Evolutionary conservation across 2,797 vertebrate genomes (phyloP).

Genomic region (Sus cebifrons): DNA sequence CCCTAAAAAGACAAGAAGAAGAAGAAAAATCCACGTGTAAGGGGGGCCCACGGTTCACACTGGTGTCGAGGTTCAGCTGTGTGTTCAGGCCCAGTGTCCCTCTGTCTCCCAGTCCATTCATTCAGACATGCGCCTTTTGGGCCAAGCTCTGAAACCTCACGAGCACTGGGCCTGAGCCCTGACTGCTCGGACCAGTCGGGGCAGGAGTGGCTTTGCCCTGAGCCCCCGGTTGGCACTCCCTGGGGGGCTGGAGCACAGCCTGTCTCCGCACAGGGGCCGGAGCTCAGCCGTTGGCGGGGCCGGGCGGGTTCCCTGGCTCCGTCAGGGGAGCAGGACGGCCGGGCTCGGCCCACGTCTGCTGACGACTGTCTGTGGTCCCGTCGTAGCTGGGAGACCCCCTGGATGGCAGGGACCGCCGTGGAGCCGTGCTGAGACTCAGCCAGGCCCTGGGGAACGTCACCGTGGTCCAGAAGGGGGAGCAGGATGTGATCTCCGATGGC

Average conservation of each 20-base stretch:
- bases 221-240: rapidly evolving
- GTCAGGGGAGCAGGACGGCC: not conserved
- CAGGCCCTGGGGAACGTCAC: slow-evolving; percentile 97
- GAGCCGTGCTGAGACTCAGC: slow-evolving; percentile 94
- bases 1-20: too few relatives aligned
- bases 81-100: not conserved
- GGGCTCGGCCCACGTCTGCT: not conserved
- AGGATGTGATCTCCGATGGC: slow-evolving; percentile 97
- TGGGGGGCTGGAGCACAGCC: not conserved
- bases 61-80: not conserved
- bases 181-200: not conserved
- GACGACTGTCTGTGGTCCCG: not conserved
- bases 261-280: not conserved
- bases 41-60: not conserved
- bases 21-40: not conserved
- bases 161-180: rapidly evolving
- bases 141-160: too few relatives aligned
- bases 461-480: slow-evolving; percentile 96
- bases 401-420: slow-evolving; percentile 92
- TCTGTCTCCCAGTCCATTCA: too few relatives aligned
- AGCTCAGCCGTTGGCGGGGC: not conserved
- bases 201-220: not conserved
- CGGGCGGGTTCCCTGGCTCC: rapidly evolving
- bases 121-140: rapidly evolving
- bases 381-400: slow-evolving; percentile 94